These are phyloP conservation scores for Meriones psammophilus DNA, from an alignment of 2,797 vertebrate species.

Conservation along the genomic window DNA sequence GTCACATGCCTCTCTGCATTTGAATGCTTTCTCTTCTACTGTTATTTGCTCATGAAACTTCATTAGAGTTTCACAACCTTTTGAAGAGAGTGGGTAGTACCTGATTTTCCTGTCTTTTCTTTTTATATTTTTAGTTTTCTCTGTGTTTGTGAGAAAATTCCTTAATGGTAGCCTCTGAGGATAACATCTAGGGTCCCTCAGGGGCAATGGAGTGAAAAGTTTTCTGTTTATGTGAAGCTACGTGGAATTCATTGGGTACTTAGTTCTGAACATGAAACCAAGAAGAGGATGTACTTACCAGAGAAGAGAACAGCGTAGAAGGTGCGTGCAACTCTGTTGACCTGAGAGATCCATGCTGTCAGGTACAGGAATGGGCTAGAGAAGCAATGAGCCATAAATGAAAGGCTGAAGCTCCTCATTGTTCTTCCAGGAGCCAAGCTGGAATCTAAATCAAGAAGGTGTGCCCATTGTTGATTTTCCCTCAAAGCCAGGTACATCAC, in stretches of 20 bases:
- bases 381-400: not conserved
- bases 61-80: not conserved
- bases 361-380: not conserved
- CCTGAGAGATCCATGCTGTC: not conserved
- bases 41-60: not conserved
- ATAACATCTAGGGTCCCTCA: not conserved
- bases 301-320: not conserved
- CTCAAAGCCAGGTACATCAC: not conserved
- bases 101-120: not conserved
- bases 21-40: not conserved
- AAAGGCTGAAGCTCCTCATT: not conserved
- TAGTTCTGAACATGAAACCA: not conserved
- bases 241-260: no score
- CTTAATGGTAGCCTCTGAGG: not conserved
- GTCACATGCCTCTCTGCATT: not conserved
- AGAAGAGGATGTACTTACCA: not conserved
- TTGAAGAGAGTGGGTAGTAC: not conserved
- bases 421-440: not conserved
- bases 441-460: not conserved
- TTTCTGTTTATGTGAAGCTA: not conserved
- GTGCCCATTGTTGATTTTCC: not conserved
- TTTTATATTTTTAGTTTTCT: not conserved
- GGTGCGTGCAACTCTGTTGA: not conserved
- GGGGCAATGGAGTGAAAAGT: not conserved
- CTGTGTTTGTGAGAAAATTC: not conserved